A percentile compares a stretch with the other conserved stretches of the same genome.
Evolutionary conservation across 2,888 invertebrate genomes (phyloP).

Genomic region (Marasmarcha lunaedactyla): DNA sequence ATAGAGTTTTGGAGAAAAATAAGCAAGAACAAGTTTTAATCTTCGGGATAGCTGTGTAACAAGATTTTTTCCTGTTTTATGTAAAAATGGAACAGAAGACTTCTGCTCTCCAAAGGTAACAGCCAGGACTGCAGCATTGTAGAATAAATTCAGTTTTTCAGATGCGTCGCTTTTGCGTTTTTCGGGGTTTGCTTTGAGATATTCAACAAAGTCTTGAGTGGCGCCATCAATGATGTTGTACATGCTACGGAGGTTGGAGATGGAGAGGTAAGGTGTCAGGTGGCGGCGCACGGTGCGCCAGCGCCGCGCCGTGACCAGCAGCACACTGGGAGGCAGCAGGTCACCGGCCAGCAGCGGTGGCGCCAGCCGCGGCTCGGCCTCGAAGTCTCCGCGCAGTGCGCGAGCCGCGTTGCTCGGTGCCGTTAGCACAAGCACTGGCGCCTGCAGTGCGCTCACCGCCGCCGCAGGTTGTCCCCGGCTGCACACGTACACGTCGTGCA

Average conservation of each 20-base stretch:
- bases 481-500: constrained; percentile 24
- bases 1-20: constrained; percentile 24
- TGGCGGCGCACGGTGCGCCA: constrained; percentile 26
- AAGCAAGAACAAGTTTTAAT: constrained; percentile 16
- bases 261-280: constrained; percentile 29
- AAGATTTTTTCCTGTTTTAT: constrained; percentile 11
- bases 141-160: constrained; percentile 18
- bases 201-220: constrained; percentile 21
- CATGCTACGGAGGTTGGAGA: constrained; percentile 30
- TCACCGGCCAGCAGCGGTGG: constrained; percentile 15
- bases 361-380: constrained; percentile 21
- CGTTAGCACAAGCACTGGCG: constrained; percentile 19
- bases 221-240: constrained; percentile 26
- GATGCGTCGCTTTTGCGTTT: constrained; percentile 19
- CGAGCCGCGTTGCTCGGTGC: constrained; percentile 22
- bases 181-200: constrained; percentile 23
- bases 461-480: constrained; percentile 31
- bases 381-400: constrained; percentile 20
- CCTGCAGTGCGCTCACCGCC: constrained; percentile 23
- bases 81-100: constrained; percentile 32
- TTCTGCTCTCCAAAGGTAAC: constrained; percentile 34
- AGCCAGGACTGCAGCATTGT: constrained; percentile 24
- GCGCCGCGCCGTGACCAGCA: constrained; percentile 18
- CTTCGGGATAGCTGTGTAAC: constrained; percentile 11
- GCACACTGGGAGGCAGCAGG: constrained; percentile 18